Evolutionary conservation across 2,797 vertebrate genomes (phyloP).

Genomic region (Lithobates pipiens): DNA sequence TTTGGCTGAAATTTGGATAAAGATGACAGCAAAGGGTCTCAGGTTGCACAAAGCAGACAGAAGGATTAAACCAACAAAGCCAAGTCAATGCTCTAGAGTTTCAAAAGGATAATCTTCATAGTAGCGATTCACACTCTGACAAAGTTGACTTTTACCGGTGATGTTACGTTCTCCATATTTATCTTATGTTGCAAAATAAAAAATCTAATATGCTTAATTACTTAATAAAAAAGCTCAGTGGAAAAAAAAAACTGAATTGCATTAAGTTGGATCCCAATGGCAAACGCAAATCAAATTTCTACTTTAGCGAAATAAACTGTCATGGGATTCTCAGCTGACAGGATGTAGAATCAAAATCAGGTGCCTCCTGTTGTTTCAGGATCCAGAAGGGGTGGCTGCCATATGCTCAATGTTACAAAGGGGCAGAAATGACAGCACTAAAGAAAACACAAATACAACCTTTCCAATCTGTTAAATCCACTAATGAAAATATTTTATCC

Average conservation of each 20-base stretch:
- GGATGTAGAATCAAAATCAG: slow-evolving; percentile 86
- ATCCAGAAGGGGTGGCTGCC: slow-evolving; percentile 89
- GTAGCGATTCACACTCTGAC: slow-evolving; percentile 74
- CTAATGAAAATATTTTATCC: slow-evolving; percentile 78
- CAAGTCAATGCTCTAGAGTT: slow-evolving; percentile 82
- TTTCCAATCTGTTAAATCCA: slow-evolving; percentile 93
- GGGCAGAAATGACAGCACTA: slow-evolving; percentile 86
- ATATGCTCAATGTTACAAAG: slow-evolving; percentile 91
- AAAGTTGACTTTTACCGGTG: slow-evolving; percentile 73
- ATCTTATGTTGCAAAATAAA: slow-evolving; percentile 82
- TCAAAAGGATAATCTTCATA: slow-evolving; percentile 79
- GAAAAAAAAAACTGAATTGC: slow-evolving; percentile 74
- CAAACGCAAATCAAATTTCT: slow-evolving; percentile 82
- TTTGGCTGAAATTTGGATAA: slow-evolving; percentile 84
- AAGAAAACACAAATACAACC: slow-evolving; percentile 85
- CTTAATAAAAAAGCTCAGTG: slow-evolving; percentile 82
- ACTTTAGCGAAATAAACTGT: slow-evolving; percentile 79
- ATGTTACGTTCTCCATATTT: slow-evolving; percentile 76
- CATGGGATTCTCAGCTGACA: slow-evolving; percentile 86
- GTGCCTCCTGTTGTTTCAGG: slow-evolving; percentile 88
- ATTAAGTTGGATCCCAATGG: slow-evolving; percentile 82
- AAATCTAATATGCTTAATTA: slow-evolving; percentile 87
- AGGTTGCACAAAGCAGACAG: slow-evolving; percentile 78
- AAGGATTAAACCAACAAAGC: slow-evolving; percentile 83
- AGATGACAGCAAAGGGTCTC: slow-evolving; percentile 81